Evolutionary conservation across 2,888 invertebrate genomes (phyloP).

Genomic region (Metacarcinus magister): DNA sequence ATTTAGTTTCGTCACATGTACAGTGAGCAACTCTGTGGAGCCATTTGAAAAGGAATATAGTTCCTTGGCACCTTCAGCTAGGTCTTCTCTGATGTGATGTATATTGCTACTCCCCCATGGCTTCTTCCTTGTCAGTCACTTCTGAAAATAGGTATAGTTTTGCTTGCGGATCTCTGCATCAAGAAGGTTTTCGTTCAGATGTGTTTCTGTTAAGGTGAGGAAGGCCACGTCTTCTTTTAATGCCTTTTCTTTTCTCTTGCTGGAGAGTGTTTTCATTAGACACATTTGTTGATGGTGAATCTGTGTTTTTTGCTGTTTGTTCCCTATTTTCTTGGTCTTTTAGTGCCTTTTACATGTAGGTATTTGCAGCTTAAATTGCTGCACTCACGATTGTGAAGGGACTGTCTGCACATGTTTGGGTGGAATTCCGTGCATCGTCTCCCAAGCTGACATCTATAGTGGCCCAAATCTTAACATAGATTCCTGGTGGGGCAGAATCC

Average conservation of each 20-base stretch:
- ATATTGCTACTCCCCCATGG: not conserved
- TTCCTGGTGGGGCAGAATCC: too few species aligned
- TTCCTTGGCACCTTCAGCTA: not conserved
- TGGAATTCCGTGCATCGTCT: not conserved
- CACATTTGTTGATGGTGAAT: too few species aligned
- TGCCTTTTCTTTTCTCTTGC: not conserved
- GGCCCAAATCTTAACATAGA: too few species aligned
- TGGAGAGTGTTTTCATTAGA: too few species aligned
- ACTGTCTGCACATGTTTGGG: not conserved
- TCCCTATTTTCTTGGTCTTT: too few species aligned
- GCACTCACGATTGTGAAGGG: too few species aligned
- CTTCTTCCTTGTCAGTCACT: not conserved
- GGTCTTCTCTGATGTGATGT: not conserved
- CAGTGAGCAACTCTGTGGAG: not conserved
- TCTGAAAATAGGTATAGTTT: not conserved
- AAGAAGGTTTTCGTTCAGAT: not conserved
- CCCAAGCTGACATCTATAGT: not conserved
- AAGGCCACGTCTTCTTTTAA: not conserved
- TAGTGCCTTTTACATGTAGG: too few species aligned
- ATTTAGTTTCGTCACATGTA: not conserved
- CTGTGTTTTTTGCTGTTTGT: too few species aligned
- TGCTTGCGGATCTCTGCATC: not conserved
- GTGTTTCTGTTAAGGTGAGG: not conserved
- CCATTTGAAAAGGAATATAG: not conserved
- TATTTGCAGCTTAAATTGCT: too few species aligned